Conservation (phyloP, 2,113 vertebrate species). For the Phyllostomus hastatus region DNA sequence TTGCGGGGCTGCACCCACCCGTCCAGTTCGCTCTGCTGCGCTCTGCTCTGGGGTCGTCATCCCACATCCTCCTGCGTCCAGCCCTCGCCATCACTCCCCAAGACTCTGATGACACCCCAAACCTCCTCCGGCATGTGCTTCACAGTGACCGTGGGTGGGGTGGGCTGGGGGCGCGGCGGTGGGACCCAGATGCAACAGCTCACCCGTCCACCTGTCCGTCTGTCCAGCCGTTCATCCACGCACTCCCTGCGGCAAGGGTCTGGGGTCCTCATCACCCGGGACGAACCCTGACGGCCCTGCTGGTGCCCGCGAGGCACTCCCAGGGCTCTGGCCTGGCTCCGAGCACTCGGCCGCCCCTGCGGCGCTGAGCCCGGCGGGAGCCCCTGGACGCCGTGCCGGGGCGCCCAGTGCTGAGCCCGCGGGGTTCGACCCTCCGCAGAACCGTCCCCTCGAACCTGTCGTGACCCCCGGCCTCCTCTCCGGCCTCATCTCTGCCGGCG, state of each 20-base stretch:
- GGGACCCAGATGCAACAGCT: neutral
- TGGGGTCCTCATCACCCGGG: neutral
- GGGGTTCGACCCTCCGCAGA: neutral
- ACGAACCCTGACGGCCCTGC: neutral
- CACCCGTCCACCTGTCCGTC: neutral
- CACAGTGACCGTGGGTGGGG: too few relatives aligned
- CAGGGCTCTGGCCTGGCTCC: neutral
- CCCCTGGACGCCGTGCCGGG: rapidly evolving
- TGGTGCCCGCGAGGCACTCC: neutral
- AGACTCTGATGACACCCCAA: rapidly evolving
- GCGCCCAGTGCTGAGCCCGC: too few relatives aligned
- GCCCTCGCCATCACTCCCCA: too few relatives aligned
- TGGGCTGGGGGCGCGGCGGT: rapidly evolving
- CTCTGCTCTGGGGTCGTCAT: too few relatives aligned
- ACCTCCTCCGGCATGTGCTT: rapidly evolving
- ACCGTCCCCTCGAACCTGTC: too few relatives aligned
- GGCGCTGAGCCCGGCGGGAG: neutral
- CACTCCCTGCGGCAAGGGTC: neutral
- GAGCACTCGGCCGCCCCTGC: neutral
- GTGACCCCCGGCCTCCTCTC: too few relatives aligned
- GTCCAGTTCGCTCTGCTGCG: rapidly evolving
- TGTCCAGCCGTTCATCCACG: neutral
- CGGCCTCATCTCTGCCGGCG: neutral
- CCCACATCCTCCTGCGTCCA: rapidly evolving
- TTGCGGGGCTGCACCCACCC: rapidly evolving